Base-by-base conservation (phyloP, 2,113 vertebrate species). In the Callorhinus ursinus region DNA sequence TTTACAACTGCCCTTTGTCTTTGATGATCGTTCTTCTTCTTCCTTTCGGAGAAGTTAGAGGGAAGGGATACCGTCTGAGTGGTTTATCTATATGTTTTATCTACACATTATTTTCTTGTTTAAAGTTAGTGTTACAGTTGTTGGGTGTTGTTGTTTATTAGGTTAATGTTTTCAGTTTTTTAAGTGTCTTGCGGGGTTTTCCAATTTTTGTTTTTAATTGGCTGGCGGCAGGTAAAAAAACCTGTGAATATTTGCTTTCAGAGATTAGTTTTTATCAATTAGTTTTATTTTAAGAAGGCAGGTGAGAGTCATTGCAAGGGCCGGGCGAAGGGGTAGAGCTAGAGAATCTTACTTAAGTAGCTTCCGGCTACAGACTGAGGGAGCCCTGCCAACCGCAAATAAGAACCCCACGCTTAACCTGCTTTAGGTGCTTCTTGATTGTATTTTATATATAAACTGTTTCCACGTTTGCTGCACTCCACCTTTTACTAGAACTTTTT, bases 1-100 rank as follows among this genome's bases (percentile, higher is more conserved):
- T 55, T 0, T 26, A 42, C 0, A 57, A 0, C 0, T 59, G 13
- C 11, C 0, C 0, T 0, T 2, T 5, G 42, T 57, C 8, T 0
- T 96, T 97, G 95, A 90, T 97, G 93, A 97, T 81, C 72, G 71
- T 95, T 96, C 84, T 77, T 49, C 12, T 24, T 8, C 26, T 0
- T 3, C 0, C 1, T 0, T 3, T 0, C 1, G 1, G 12, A 2
- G 2, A 90, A 7, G 72, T 0, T 0, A 90, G 84, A 81, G 63
- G 93, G 49, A 46, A 49, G 31, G 26, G 0, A 13, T 0, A 0
- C 76, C 18, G 4, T 89, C 92, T 97, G 95, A 98, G 88, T 97
- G 92, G 83, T 63, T 93, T 18, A 4, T 0, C 0, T 12, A 0
- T 1, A 13, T 36, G 36, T 2, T 36, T 36, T 36, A 36, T 36